Percentiles rank a stretch among this genome's conserved stretches.
Conservation (phyloP, 2,113 vertebrate genomes). For the Melanotaenia duboulayi region DNA sequence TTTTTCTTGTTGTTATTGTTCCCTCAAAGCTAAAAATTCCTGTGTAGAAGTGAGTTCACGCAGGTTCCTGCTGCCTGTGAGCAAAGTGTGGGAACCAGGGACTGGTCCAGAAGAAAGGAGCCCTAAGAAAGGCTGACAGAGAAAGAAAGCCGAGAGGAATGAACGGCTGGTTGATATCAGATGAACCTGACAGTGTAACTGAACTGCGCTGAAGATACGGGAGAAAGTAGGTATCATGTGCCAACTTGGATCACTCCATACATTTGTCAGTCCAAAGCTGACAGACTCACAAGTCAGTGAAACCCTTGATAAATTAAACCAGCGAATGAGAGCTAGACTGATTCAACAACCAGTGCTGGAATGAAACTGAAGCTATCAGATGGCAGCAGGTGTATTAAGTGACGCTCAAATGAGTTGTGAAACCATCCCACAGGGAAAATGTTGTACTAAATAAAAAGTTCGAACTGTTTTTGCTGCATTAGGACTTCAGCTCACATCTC, state of each 20-base stretch:
- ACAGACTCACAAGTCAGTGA: background rate
- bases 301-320: conserved; percentile 5
- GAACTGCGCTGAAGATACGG: background rate
- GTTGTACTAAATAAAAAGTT: background rate
- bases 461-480: background rate
- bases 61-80: background rate
- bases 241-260: background rate
- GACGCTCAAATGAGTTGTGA: conserved; percentile 31
- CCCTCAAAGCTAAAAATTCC: no score
- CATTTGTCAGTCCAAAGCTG: background rate
- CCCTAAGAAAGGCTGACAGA: conserved; percentile 9
- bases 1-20: no score
- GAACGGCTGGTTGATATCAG: conserved; percentile 18
- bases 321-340: background rate
- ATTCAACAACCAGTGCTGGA: conserved; percentile 28
- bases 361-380: conserved; percentile 14
- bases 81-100: fast-evolving
- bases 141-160: background rate
- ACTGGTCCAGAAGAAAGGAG: fast-evolving
- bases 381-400: conserved; percentile 27
- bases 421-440: conserved; percentile 1
- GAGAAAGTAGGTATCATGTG: conserved; percentile 36
- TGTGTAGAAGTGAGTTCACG: background rate
- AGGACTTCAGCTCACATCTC: no score
- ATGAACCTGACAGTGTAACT: conserved; percentile 34